These are phyloP conservation scores for Pollenia griseotomentosa DNA, from an alignment of 2,888 invertebrate species.

Conservation along the genomic window DNA sequence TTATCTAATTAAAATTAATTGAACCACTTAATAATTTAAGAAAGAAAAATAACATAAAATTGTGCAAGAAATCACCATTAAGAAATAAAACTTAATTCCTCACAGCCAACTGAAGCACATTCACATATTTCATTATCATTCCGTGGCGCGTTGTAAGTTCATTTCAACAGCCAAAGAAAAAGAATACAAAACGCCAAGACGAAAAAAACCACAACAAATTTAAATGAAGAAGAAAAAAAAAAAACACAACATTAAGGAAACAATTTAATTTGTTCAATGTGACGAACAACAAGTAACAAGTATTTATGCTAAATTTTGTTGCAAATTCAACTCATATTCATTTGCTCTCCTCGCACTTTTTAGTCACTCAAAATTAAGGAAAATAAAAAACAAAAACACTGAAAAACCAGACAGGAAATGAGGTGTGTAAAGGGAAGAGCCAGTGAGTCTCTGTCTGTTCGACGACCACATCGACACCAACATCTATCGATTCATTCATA, in stretches of 20 bases:
- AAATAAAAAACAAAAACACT: not conserved
- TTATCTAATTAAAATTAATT: not conserved
- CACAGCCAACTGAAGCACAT: conserved; percentile 20
- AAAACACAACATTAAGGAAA: conserved; percentile 67
- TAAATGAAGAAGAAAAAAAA: not conserved
- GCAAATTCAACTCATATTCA: conserved; percentile 42
- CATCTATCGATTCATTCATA: conserved; percentile 12
- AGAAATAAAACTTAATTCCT: conserved; percentile 32
- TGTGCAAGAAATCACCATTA: not conserved
- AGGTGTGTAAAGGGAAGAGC: conserved; percentile 35
- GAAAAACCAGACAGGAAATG: conserved; percentile 52
- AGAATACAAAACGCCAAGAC: not conserved
- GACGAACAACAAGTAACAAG: conserved; percentile 76
- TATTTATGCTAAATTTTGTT: conserved; percentile 79
- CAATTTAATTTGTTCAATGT: conserved; percentile 71
- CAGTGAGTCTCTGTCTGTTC: conserved; percentile 15
- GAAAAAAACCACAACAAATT: not conserved
- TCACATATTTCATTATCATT: conserved; percentile 3
- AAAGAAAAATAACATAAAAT: not conserved
- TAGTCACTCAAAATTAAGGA: conserved; percentile 22
- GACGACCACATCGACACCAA: conserved; percentile 22
- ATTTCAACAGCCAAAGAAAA: conserved; percentile 13
- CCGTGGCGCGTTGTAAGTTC: conserved; percentile 23
- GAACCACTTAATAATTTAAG: not conserved
- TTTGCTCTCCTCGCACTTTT: conserved; percentile 28